These are phyloP conservation scores for Bombylius major DNA, from an alignment of 2,888 invertebrate species.

Conservation along the genomic window DNA sequence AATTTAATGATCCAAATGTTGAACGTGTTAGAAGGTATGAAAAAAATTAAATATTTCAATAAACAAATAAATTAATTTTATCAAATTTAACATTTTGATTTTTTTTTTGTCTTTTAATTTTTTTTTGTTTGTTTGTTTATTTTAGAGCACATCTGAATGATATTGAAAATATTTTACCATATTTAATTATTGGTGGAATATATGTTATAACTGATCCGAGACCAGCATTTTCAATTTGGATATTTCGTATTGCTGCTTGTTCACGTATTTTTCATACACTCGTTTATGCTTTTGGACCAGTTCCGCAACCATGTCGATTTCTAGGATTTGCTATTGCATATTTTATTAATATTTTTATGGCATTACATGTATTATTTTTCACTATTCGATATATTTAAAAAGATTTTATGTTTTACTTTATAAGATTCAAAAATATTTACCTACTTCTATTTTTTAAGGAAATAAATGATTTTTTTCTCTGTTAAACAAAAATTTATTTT, in stretches of 20 bases:
- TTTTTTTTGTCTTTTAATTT: background rate
- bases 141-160: conserved; percentile 55
- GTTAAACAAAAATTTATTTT: no score
- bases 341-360: conserved; percentile 40
- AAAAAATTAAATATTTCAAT: conserved; percentile 12
- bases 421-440: background rate
- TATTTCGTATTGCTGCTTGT: conserved; percentile 44
- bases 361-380: conserved; percentile 29
- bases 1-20: conserved; percentile 38
- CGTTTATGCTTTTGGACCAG: conserved; percentile 46
- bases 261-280: conserved; percentile 47
- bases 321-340: conserved; percentile 37
- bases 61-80: background rate
- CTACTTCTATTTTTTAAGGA: no score
- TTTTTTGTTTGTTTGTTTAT: conserved; percentile 12
- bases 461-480: no score
- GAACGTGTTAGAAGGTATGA: conserved; percentile 40
- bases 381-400: conserved; percentile 23
- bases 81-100: no score
- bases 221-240: conserved; percentile 37
- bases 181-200: conserved; percentile 42
- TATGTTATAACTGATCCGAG: conserved; percentile 46
- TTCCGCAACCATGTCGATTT: conserved; percentile 45
- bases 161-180: conserved; percentile 53
- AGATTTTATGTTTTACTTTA: background rate